phyloP scores from a whole-genome alignment of 1,140 invertebrate genomes.

The Conus betulinus region DNA sequence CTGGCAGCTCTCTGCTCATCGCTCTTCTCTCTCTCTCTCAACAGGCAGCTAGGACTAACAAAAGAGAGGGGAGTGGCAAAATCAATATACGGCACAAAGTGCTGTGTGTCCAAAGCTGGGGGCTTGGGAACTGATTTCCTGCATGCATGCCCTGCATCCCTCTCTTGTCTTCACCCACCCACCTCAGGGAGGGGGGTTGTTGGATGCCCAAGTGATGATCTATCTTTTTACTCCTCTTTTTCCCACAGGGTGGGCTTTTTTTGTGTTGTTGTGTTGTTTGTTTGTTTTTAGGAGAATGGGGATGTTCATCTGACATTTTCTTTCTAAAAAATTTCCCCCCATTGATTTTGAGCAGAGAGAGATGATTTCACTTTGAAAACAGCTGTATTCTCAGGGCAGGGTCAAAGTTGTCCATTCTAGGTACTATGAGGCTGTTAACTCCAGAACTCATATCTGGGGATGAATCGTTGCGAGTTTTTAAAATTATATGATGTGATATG shows the following conservation, averaged over 20 bases:
- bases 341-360: not conserved
- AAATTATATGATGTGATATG: not conserved
- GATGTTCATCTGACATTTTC: not conserved
- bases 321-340: not conserved
- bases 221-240: too few species aligned
- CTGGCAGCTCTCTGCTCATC: too few species aligned
- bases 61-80: not conserved
- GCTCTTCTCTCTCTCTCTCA: too few species aligned
- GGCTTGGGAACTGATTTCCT: not conserved
- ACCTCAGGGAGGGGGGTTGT: not conserved
- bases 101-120: not conserved
- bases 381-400: too few species aligned
- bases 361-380: not conserved
- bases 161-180: not conserved
- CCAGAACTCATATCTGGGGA: too few species aligned
- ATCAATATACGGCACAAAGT: conserved; percentile 23
- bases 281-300: too few species aligned
- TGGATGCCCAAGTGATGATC: too few species aligned
- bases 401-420: too few species aligned
- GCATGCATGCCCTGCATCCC: not conserved
- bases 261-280: too few species aligned
- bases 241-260: too few species aligned
- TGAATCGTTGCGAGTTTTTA: not conserved
- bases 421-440: too few species aligned
- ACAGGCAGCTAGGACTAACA: too few species aligned